Base-by-base conservation (phyloP, 1,140 invertebrate genomes). In the Coenobita brevimanus region DNA sequence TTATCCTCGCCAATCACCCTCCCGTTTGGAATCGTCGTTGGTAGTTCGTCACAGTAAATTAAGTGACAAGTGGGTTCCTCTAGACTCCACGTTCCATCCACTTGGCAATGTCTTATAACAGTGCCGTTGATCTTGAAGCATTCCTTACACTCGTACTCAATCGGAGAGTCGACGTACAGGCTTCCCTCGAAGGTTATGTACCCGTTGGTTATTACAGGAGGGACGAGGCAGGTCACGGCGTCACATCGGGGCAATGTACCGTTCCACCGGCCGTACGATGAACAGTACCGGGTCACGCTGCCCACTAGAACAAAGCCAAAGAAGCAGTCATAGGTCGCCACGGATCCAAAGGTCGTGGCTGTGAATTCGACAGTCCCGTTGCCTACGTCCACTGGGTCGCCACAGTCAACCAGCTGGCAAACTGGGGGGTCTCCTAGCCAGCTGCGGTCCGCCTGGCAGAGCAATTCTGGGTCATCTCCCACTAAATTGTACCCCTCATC, bases 61-160 rank as follows among this genome's bases (percentile, higher is more conserved):
- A 87, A 46, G 75, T 89, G 75, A 69, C 90, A 91, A 30, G 13
- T 50, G 10, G 90, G 90, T 71, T 88, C 89, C 21, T 88, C 85
- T 43, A 90, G 67, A 46, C 91, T 91, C 93, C 93, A 93, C 30
- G 90, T 87, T 0, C 92, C 92, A 85, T 91, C 90, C 73, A 92
- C 92, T 54, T 92, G 91, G 76, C 93, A 93, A 62, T 92, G 91
- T 43, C 91, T 86, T 1, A 91, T 91, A 0, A 71, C 46, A 17
- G 90, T 73, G 0, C 93, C 93, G 21, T 91, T 89, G 2, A 93
- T 82, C 57, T 91, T 90, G 89, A 92, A 92, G 24, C 92, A 93
- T n/a, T 90, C 88, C 8, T 92, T 85, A 87, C 93, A 93, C 6
- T 62, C 73, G 86, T 93, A 93, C n/a, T 91, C 90, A 4, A 91